Conservation (phyloP, 2,113 vertebrate genomes). For the Mionectes macconnelli region DNA sequence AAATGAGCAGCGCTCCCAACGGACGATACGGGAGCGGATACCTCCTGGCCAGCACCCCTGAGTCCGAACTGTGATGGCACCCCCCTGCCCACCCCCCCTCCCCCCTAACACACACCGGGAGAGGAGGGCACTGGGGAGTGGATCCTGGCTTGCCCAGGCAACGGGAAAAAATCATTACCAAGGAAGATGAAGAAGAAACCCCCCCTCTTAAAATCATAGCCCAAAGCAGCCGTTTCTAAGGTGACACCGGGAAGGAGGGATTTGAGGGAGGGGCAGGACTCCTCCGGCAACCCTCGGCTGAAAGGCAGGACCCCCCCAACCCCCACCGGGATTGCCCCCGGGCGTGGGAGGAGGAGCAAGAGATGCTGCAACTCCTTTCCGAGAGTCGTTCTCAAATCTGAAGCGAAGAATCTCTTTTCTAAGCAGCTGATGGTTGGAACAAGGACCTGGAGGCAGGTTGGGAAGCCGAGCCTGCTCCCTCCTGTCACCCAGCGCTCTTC, state of each 20-base stretch:
- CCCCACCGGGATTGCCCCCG: background rate
- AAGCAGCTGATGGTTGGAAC: conserved; percentile 39
- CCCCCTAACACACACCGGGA: background rate
- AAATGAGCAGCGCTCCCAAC: conserved; percentile 84
- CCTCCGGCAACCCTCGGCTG: background rate
- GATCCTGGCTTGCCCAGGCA: conserved; percentile 23
- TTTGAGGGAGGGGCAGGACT: conserved; percentile 47
- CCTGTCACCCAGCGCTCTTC: background rate
- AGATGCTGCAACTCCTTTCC: background rate
- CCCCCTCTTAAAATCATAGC: background rate
- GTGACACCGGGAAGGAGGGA: background rate
- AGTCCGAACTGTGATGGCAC: conserved; percentile 88
- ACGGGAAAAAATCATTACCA: background rate
- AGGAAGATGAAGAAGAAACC: conserved; percentile 24
- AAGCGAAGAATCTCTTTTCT: conserved; percentile 30
- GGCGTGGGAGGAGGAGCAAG: conserved; percentile 14
- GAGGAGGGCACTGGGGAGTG: conserved; percentile 41
- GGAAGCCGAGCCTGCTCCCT: background rate
- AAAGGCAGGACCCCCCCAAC: background rate
- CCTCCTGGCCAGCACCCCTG: conserved; percentile 88
- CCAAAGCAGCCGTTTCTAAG: conserved; percentile 10
- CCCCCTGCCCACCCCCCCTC: background rate
- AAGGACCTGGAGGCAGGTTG: conserved; percentile 41
- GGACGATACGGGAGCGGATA: conserved; percentile 92
- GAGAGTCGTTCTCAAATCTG: background rate